Base-by-base conservation (phyloP, 30 jellyfish, hydroid and myxozoan genomes). In the Cassiopea xamachana region DNA sequence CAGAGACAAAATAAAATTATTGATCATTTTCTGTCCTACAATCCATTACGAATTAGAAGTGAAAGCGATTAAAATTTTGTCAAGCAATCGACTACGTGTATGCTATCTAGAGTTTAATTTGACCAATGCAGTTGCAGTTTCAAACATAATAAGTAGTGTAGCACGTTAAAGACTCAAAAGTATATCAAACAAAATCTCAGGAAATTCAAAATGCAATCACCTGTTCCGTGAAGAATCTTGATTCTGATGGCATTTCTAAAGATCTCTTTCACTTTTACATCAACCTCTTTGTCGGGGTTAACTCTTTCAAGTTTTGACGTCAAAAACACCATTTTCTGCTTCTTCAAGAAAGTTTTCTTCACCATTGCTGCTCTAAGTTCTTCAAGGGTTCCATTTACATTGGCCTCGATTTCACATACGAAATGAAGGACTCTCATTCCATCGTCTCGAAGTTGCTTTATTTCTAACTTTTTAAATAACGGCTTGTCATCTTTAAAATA, bases 141-240 rank as follows among this genome's bases (percentile, higher is more conserved):
- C 39, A 27, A 27, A 27, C 39, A 27, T 27, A 27, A 27, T 27
- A 27, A 27, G 0, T 27, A 27, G 39, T 27, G 0, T 27, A 27
- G 39, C 39, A 27, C 0, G 39, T 27, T 27, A 27, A 27, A 27
- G 39, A 27, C 39, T 27, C 39, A 27, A 0, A 0, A 0, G 39
- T 27, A 27, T 0, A 27, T 27, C 0, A 27, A 27, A 27, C 39
- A 27, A 27, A 27, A 27, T 27, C 39, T 27, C 0, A 27, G 0
- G 39, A 27, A 27, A 27, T 27, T 27, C 39, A 27, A 27, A 27
- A 27, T 27, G 39, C 39, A 17, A 14, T 49, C 17, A 87, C 95
- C 95, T 79, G 95, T 88, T 82, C 95, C 95, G 46, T 88, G 95
- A 1, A 90, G 86, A 19, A 84, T 72, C 58, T 91, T 84, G 73